Evolutionary conservation across 2,888 invertebrate genomes (phyloP), one percentile per base, ranked within the genome.

Genomic region (Hypomecis atomaria): DNA sequence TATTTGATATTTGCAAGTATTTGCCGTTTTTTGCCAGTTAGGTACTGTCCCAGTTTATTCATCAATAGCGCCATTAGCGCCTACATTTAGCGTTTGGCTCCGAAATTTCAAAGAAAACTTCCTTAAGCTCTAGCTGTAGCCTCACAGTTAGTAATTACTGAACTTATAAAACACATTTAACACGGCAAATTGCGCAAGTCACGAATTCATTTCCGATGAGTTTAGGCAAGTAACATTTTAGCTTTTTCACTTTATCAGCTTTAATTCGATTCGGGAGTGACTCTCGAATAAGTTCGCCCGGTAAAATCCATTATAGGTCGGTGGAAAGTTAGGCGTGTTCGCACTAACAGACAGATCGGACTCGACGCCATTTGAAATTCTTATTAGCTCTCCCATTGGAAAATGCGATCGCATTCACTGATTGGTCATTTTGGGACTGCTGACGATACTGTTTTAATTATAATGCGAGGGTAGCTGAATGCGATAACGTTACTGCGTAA

Each of bases 191-290:
- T 75, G 61, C 56, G 67, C 72, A 67, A 73, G 71, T 78, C 78
- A 76, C 62, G 71, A 76, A 77, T 74, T 74, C 61, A 72, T 72
- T 71, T 69, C 70, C 70, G 67, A 63, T 72, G 63, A 67, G 67
- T 61, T 73, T 75, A 65, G 57, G 66, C 68, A 66, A 65, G 71
- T 67, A 70, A 65, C 71, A 73, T 77, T 73, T 72, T 71, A 70
- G 72, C 66, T 73, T 78, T 75, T 78, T 78, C 75, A 78, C 75
- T 80, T 76, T 74, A 76, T 72, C 73, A 72, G 70, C 62, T 72
- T 77, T 76, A 81, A 79, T 79, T 81, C 75, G 76, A 76, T 77
- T 78, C 71, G 66, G 66, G 74, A 77, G 76, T 78, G 76, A 81
- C 79, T 81, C 75, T 76, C 73, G 72, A 72, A 75, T 81, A 78